Percentiles rank a stretch among this genome's conserved stretches.
Conservation (phyloP, 2,797 vertebrate genomes). For the Crax fasciolata region DNA sequence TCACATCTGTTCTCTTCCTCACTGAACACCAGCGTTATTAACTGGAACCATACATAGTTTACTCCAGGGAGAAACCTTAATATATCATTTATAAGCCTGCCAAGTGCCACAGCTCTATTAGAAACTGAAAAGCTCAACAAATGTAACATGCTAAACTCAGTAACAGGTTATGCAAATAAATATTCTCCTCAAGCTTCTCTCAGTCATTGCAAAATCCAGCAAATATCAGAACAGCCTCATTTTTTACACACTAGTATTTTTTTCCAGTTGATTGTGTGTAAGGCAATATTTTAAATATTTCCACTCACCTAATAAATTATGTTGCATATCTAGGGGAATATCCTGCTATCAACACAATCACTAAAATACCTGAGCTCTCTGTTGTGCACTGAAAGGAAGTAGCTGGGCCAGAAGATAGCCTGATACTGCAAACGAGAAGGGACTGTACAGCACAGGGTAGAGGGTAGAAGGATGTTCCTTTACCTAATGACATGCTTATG, state of each 20-base stretch:
- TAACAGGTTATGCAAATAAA: slow-evolving; percentile 34
- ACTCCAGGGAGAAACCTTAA: slow-evolving; percentile 20
- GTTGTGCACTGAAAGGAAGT: neutral
- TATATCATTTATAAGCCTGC: neutral
- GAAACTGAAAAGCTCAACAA: neutral
- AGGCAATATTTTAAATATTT: neutral
- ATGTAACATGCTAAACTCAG: neutral
- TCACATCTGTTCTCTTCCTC: slow-evolving; percentile 48
- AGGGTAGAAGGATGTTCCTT: neutral
- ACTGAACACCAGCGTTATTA: slow-evolving; percentile 41
- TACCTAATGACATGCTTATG: neutral
- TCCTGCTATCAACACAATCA: neutral
- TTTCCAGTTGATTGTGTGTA: neutral
- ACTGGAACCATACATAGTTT: slow-evolving; percentile 31
- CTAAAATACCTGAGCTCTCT: neutral
- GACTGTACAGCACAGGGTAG: neutral
- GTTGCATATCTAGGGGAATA: neutral
- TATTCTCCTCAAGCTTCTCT: neutral
- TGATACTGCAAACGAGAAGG: neutral
- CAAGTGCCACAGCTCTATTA: neutral
- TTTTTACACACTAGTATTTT: neutral
- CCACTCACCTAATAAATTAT: neutral
- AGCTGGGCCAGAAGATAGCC: neutral
- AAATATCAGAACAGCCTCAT: neutral
- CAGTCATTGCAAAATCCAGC: neutral